These are phyloP conservation scores for Bellardia pandia DNA, from an alignment of 2,888 invertebrate genomes.

Conservation along the genomic window DNA sequence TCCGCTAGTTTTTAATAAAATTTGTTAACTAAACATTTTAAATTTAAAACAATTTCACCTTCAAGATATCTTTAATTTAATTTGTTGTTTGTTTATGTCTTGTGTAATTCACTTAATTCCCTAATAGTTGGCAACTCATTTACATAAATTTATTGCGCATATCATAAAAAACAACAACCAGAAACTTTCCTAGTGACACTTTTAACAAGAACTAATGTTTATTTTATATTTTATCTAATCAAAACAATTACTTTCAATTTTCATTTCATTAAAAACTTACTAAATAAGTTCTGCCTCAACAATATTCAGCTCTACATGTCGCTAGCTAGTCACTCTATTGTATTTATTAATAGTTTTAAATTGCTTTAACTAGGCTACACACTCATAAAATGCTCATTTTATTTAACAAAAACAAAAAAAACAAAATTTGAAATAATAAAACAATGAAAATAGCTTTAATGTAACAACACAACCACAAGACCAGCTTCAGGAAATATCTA, in stretches of 20 bases:
- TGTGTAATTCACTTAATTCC: neutral
- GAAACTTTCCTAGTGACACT: slow-evolving; percentile 20
- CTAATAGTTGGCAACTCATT: slow-evolving; percentile 3
- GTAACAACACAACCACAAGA: slow-evolving; percentile 31
- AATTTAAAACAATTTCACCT: neutral
- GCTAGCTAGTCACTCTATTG: neutral
- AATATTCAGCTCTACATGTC: neutral
- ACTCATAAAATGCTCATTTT: slow-evolving; percentile 59
- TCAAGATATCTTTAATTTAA: neutral
- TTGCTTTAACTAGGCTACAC: slow-evolving; percentile 66
- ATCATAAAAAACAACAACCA: neutral
- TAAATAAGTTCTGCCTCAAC: slow-evolving; percentile 6
- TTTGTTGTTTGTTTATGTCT: neutral
- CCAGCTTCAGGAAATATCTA: slow-evolving; percentile 64
- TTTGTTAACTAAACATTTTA: neutral
- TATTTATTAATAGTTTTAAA: slow-evolving; percentile 63
- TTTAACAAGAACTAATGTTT: slow-evolving; percentile 43
- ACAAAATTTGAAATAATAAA: neutral
- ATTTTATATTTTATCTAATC: slow-evolving; percentile 53
- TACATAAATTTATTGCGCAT: neutral
- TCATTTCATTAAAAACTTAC: slow-evolving; percentile 44
- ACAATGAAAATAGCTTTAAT: slow-evolving; percentile 48
- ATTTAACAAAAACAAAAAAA: slow-evolving; percentile 15
- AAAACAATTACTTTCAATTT: slow-evolving; percentile 66
- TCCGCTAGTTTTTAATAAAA: too few relatives aligned